Evolutionary conservation across 2,888 invertebrate species (phyloP).

Genomic region (Leptopterna dolabrata): DNA sequence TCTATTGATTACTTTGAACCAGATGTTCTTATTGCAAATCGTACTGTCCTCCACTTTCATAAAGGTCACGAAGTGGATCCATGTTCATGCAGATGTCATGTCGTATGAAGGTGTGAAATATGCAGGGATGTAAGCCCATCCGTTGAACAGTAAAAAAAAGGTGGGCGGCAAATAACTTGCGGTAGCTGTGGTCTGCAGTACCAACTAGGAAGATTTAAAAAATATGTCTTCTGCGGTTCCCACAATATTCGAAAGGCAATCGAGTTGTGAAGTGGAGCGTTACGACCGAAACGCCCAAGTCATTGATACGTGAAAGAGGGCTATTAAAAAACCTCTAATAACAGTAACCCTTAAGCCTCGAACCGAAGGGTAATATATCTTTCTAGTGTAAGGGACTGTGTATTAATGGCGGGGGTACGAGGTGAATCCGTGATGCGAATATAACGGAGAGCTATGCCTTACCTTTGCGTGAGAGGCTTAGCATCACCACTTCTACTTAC

Average conservation of each 20-base stretch:
- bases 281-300: neutral
- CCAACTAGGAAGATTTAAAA: neutral
- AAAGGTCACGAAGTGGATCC: too few species aligned
- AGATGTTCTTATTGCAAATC: too few species aligned
- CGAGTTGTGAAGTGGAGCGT: neutral
- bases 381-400: neutral
- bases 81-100: too few species aligned
- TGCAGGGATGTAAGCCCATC: too few species aligned
- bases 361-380: constrained; percentile 12
- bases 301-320: constrained; percentile 1
- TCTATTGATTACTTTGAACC: too few species aligned
- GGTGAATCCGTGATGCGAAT: constrained; percentile 16
- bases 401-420: constrained; percentile 21
- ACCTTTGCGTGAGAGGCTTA: constrained; percentile 11
- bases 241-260: neutral
- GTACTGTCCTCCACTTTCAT: too few species aligned
- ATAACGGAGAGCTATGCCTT: neutral
- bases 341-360: neutral
- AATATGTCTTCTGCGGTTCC: neutral
- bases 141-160: too few species aligned
- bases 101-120: too few species aligned
- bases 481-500: constrained; percentile 18
- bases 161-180: neutral
- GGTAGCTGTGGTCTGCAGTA: neutral
- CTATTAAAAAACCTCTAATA: constrained; percentile 7